Evolutionary conservation across 2,797 vertebrate genomes (phyloP), one percentile per base, ranked within the genome.

Genomic region (Propithecus deckenii): DNA sequence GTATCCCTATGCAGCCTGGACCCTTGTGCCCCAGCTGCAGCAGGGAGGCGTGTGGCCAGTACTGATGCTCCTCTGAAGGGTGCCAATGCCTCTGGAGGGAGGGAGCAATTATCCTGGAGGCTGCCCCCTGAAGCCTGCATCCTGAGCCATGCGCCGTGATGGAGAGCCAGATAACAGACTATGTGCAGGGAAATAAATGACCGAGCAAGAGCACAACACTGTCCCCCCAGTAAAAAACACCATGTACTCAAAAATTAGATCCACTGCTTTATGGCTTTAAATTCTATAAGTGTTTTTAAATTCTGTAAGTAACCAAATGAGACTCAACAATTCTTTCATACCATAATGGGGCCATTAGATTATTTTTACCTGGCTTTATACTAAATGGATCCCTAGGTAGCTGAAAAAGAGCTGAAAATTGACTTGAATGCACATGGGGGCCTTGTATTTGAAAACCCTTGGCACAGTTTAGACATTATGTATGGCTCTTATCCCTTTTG

Each of bases 361-460:
- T 89, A 95, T 79, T 96, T 90, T 96, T 94, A 93, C 86, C 91
- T 95, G 90, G 43, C 4, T 97, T 96, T 96, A 72, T 69, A 63
- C 90, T 94, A 95, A 96, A 75, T 57, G 59, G 75, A 93, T 89
- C 84, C 78, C 91, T 67, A 48, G 18, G 50, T 59, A 78, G 94
- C 85, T 90, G 75, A 84, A 91, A 90, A 91, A 84, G 32, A 85
- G 48, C 85, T 94, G 48, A 97, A 95, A 97, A 95, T 91, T 79
- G 95, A 96, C 57, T 74, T 94, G 89, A 94, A 76, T 78, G 61
- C 59, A 57, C 50, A 57, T 32, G 25, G 63, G 69, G 32, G 5
- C 20, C 79, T 67, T 94, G 59, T 72, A 81, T 80, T 91, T 92
- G 46, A 91, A 96, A 96, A 71, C 32, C 15, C 10, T 80, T 71